Evolutionary conservation across 2,888 invertebrate species (phyloP), one percentile per base, ranked within the genome.

Genomic region (Desoria tigrina): DNA sequence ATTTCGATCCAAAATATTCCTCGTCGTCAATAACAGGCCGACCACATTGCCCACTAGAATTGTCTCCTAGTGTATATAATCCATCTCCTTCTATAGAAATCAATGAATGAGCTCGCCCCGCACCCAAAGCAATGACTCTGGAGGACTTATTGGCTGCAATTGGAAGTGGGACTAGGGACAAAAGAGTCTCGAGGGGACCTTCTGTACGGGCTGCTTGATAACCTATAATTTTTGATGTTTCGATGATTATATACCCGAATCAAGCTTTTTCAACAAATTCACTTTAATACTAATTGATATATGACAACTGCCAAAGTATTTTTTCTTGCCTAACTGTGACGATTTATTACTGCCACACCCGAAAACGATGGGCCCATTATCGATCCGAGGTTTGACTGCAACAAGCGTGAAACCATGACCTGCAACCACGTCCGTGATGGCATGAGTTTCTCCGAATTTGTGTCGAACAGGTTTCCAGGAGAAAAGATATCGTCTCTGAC

Each of bases 21-120:
- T 96, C 95, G 64, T 88, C 84, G 2, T 84, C 80, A 69, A 92
- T 86, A 65, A 94, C 86, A 61, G 84, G 84, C 59, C 95, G 83
- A 0, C 94, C 96, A 80, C 97, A 97, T 79, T 97, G 97, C 0
- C 97, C 97, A 78, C 90, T 94, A 0, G 90, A 85, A 81, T 98
- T 98, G 80, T 94, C 94, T 1, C 97, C 97, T 61, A 95, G 80
- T 18, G 89, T 86, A 78, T 88, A 94, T 0, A 91, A 85, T 1
- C 90, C 91, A 79, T 91, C 91, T 63, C 84, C 85, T 72, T 88
- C 86, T 0, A 94, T 92, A 18, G 93, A 81, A 55, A 93, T 84
- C 0, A 90, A 82, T 1, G 90, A 85, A 81, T 97, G 97, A 0
- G 95, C 94, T 72, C 96, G 83, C 0, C 97, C 97, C 56, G 94